Base-by-base conservation (phyloP, 2,888 invertebrate genomes). In the Serrognathus titanus region DNA sequence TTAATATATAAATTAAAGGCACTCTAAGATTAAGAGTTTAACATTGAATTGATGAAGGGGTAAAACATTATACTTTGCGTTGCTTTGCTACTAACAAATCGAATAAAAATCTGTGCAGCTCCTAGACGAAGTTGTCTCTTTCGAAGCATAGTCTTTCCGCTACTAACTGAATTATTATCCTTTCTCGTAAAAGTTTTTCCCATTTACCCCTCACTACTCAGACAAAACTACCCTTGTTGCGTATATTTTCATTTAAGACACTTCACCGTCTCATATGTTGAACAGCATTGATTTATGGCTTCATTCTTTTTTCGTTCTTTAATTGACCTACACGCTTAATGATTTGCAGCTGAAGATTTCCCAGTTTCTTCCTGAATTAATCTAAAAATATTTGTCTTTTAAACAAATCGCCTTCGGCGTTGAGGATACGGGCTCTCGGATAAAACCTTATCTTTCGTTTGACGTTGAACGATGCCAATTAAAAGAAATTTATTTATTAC, bases 131-230 rank as follows among this genome's bases (percentile, higher is more conserved):
- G 68, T 71, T 68, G 69, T 69, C 66, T 69, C 64, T 63, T 58
- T 63, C 61, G 60, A 65, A 65, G 62, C 66, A 61, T 61, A 63
- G 69, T 69, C 68, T 65, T 68, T 69, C 67, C 64, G 64, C 63
- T 63, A 61, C 71, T 72, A 73, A 73, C 70, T 72, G 71, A 72
- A 70, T 73, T 72, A 73, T 73, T 70, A 71, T 69, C 70, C 73
- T 71, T 71, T 70, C 68, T 67, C 67, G 70, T 66, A 69, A 71
- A 73, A 73, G 70, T 73, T 73, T 71, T 64, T 50, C 65, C 70
- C 68, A 71, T 70, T 71, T 70, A 62, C 65, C 65, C 64, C 65
- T 67, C 64, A 67, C 64, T 66, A 66, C 65, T 64, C 61, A 46
- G 62, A 66, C 67, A 65, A 62, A 66, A 66, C 63, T 64, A 62